phyloP scores from a whole-genome alignment of 2,888 invertebrate genomes.

The Ametastegia equiseti region DNA sequence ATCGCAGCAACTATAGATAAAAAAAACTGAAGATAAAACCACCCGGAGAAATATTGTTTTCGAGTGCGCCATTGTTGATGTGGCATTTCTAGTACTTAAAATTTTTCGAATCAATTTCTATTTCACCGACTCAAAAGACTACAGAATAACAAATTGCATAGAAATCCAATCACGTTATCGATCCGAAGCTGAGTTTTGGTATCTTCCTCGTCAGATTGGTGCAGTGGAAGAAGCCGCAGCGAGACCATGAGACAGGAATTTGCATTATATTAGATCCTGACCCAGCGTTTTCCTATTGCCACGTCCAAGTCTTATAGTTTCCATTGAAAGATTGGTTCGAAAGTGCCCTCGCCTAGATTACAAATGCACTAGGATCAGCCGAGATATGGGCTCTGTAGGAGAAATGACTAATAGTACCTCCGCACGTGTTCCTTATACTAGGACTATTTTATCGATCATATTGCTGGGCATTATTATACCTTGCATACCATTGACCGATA shows the following conservation, averaged over 20 bases:
- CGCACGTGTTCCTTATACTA: neutral
- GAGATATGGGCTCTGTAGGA: neutral
- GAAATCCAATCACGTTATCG: neutral
- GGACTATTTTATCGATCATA: neutral
- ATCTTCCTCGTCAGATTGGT: neutral
- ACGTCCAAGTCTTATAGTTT: conserved; percentile 30
- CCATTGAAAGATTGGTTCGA: neutral
- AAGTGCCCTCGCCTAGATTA: neutral
- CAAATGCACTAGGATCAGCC: neutral
- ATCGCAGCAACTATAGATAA: too few species aligned
- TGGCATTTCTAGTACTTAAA: neutral
- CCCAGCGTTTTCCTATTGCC: neutral
- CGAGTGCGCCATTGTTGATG: neutral
- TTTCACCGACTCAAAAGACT: neutral
- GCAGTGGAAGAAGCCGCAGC: neutral
- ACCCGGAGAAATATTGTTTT: too few species aligned
- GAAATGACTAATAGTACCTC: conserved; percentile 18
- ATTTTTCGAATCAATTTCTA: neutral
- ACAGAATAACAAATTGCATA: neutral
- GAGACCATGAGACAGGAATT: conserved; percentile 22
- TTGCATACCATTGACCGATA: neutral
- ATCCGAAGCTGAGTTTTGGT: neutral
- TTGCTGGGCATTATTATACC: neutral
- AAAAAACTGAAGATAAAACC: too few species aligned
- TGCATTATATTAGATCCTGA: conserved; percentile 37